Percentiles rank a stretch among this genome's conserved stretches.
These are phyloP conservation scores for Clarias pachynema DNA, from an alignment of 2,797 vertebrate species.

Conservation along the genomic window DNA sequence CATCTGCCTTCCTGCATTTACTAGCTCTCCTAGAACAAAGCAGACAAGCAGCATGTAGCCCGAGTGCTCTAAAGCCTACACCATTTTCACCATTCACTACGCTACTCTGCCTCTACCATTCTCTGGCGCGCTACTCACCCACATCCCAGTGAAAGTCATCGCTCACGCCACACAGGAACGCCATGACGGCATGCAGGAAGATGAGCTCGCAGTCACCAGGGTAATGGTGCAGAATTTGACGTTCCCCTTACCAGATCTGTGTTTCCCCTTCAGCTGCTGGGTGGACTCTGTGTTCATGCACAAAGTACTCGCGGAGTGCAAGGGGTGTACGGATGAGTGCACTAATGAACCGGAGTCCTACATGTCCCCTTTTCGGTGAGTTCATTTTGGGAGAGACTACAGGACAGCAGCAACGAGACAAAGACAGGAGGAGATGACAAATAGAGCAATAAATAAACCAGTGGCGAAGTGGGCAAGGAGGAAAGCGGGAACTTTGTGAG, in stretches of 20 bases:
- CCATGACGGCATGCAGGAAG: conserved; percentile 47
- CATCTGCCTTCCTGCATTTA: conserved; percentile 27
- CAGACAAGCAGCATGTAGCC: conserved; percentile 18
- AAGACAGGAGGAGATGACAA: neutral
- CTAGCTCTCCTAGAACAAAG: conserved; percentile 35
- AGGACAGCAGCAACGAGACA: neutral
- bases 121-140: conserved; percentile 51
- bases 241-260: conserved; percentile 1
- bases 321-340: conserved; percentile 10
- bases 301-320: neutral
- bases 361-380: conserved; percentile 3
- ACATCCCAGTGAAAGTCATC: conserved; percentile 54
- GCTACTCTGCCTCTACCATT: neutral
- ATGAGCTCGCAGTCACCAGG: conserved; percentile 2
- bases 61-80: conserved; percentile 23
- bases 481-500: neutral
- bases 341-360: conserved; percentile 3
- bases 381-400: conserved; percentile 18
- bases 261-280: neutral
- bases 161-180: conserved; percentile 60
- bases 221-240: neutral
- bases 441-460: conserved; percentile 11
- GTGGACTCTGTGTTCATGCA: neutral
- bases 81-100: conserved; percentile 39
- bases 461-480: neutral